Evolutionary conservation across 2,113 vertebrate genomes (phyloP).

Genomic region (Indicator indicator): DNA sequence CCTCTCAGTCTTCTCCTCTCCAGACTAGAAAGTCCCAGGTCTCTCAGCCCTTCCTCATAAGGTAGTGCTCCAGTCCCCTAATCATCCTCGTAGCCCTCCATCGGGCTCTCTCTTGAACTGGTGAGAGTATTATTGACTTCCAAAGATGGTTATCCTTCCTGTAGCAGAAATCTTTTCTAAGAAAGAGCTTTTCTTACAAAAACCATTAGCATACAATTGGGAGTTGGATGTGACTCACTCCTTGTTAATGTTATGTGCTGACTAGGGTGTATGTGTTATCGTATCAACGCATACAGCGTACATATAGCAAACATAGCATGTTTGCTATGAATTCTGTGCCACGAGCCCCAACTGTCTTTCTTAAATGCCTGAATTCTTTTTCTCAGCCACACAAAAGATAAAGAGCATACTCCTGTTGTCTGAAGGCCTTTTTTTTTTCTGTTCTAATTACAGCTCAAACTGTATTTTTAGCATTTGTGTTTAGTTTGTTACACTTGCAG

Average conservation of each 20-base stretch:
- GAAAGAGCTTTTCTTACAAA: background rate
- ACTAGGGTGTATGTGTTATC: background rate
- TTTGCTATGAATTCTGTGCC: background rate
- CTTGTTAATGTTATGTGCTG: background rate
- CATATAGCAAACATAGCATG: no score
- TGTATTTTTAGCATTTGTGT: background rate
- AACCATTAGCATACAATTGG: background rate
- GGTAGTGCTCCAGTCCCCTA: no score
- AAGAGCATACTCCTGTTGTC: background rate
- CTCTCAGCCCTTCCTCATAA: no score
- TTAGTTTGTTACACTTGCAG: background rate
- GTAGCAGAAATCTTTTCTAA: background rate
- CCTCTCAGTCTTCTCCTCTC: no score
- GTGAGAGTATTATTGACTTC: background rate
- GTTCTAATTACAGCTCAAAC: background rate
- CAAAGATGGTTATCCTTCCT: background rate
- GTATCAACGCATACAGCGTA: background rate
- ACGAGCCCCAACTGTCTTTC: background rate
- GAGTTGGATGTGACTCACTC: background rate
- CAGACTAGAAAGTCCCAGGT: no score
- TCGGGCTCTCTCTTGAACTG: no score
- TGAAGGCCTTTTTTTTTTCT: background rate
- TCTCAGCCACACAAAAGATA: background rate
- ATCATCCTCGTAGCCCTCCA: no score
- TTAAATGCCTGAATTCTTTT: background rate